phyloP scores from a whole-genome alignment of 2,888 invertebrate genomes.

The Eristalinus aeneus region DNA sequence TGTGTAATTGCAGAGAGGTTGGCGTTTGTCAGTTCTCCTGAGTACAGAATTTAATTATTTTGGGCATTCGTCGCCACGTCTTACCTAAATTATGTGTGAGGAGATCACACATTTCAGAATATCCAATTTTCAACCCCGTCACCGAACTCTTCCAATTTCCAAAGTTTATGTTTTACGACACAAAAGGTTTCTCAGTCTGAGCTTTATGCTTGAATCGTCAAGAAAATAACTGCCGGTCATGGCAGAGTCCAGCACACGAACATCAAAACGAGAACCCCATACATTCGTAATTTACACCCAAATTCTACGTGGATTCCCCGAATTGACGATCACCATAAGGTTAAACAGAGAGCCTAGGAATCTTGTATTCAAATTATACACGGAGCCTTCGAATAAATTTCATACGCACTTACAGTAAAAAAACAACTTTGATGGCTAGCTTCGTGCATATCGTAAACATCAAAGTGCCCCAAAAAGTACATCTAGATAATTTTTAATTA shows the following conservation, averaged over 20 bases:
- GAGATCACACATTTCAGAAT: background rate
- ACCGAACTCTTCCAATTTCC: background rate
- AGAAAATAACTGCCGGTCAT: background rate
- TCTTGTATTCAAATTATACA: background rate
- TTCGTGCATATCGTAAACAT: conserved; percentile 54
- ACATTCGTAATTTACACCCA: background rate
- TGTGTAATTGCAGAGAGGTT: no score
- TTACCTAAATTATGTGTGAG: no score
- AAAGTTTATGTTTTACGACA: background rate
- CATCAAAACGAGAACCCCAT: background rate
- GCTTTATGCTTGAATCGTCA: background rate
- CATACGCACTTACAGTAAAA: conserved; percentile 32
- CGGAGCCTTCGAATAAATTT: conserved; percentile 2
- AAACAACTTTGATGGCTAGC: conserved; percentile 32
- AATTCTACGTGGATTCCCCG: background rate
- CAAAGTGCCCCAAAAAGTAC: conserved; percentile 34
- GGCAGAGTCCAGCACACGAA: background rate
- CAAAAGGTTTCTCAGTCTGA: background rate
- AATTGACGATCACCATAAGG: background rate
- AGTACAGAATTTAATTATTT: no score
- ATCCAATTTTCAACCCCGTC: background rate
- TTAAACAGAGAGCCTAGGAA: background rate
- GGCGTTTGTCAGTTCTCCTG: no score
- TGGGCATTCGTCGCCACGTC: no score
- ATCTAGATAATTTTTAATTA: conserved; percentile 62